Evolutionary conservation across 37 sponge, comb jelly and placozoan species (phyloP), one percentile per base, ranked within the genome.

Genomic region (Theonella swinhoei): DNA sequence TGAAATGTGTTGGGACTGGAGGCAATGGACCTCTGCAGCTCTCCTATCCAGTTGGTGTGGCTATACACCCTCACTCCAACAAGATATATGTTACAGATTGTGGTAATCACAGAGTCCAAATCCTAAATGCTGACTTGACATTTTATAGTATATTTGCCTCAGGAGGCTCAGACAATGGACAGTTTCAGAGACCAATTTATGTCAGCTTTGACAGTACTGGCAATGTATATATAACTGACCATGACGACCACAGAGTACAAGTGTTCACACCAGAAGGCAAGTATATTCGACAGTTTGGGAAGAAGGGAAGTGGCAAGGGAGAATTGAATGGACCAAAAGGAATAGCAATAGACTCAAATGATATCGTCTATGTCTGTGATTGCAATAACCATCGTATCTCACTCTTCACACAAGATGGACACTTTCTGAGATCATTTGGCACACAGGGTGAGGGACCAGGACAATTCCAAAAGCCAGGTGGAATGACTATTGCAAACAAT

Each of bases 211-310:
- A 80, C 70, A 47, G 33, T 22, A 25, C 17, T 43, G 81, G 81
- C 4, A 70, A 80, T 7, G 37, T 80, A 31, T 80, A 80, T 35
- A 65, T 83, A 3, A 31, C 83, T 63, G 83, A 83, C 42, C 20
- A 17, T 22, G 40, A 62, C 2, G 61, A 83, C 42, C 36, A 63
- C 58, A 36, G 83, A 9, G 64, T 83, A 40, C 83, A 83, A 63
- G 74, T 83, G 32, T 73, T 83, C 65, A 83, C 39, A 20, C 9
- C 74, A 60, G 65, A 39, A 1, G 83, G 83, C 23, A 35, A 62
- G 22, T 83, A 71, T 35, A 24, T 83, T 0, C 35, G 42, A 8
- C 39, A 38, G 43, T 80, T 80, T 47, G 60, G 81, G 24, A 75
- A 58, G 3, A n/a, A 11, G 1, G 42, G 79, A 31, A 35, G n/a